Base-by-base conservation (phyloP, 2,113 vertebrate species). In the Abramis brama region DNA sequence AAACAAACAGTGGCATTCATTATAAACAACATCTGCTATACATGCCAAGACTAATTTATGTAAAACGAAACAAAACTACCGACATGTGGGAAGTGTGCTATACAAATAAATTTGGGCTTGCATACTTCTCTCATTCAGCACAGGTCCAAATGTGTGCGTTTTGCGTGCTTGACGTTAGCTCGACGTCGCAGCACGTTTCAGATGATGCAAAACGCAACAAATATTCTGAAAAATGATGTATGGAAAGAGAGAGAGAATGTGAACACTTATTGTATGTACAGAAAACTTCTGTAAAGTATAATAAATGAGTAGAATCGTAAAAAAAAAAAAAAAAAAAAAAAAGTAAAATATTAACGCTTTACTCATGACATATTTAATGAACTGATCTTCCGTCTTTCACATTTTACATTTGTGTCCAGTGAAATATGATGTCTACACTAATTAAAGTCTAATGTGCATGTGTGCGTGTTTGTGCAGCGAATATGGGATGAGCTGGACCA, bases 401-500 rank as follows among this genome's bases (percentile, higher is more conserved):
- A 12, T 73, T n/a, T 47, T 25, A 25, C 1, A 13, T 7, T 15
- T 25, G 12, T 74, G 43, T 45, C n/a, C 23, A 47, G 15, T 74
- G 6, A 47, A 47, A 47, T 47, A 8, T 47, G 1, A n/a, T 71
- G 36, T 71, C 7, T 27, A 4, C 4, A 66, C 11, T 82, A 62
- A 25, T 19, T 30, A 15, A 50, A 19, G 45, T 47, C 45, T 33
- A 15, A 23, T 55, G 12, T 66, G 21, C 21, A 5, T 77, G 21
- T 85, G 45, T 60, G 30, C 2, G 86, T 59, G 57, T 84, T 6
- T 62, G 1, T 86, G 6, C 93, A 99, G 97, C 90, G 91, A 85
- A 93, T 97, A 39, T 99, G 98, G 98, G 96, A 98, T 82, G 94
- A 97, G 91, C 86, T 99, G 66, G 98, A 99, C 15, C 84, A 91